A percentile compares a stretch with the other conserved stretches of the same genome.
Conservation (phyloP, 2,888 invertebrate genomes). For the Hyposoter didymator region DNA sequence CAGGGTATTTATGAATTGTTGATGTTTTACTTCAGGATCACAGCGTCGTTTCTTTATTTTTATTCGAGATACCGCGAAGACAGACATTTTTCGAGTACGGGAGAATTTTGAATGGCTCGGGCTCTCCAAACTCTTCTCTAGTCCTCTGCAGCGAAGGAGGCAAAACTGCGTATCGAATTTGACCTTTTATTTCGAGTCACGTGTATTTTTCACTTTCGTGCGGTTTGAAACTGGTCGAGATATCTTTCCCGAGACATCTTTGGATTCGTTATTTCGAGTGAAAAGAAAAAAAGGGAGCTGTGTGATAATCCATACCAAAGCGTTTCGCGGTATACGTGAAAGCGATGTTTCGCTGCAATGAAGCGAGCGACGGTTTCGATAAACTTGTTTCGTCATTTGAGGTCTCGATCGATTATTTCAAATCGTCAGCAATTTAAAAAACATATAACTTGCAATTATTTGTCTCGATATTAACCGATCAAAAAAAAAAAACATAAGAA, state of each 20-base stretch:
- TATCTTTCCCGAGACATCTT: slow-evolving; percentile 27
- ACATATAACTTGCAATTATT: background rate
- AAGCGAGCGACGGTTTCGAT: slow-evolving; percentile 4
- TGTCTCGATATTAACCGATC: background rate
- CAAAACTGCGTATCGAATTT: slow-evolving; percentile 3
- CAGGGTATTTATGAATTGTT: slow-evolving; percentile 37
- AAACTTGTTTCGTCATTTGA: slow-evolving; percentile 13
- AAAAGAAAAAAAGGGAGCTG: slow-evolving; percentile 44
- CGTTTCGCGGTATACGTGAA: slow-evolving; percentile 33
- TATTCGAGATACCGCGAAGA: slow-evolving; percentile 20
- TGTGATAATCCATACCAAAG: slow-evolving; percentile 54
- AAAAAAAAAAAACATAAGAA: slow-evolving; percentile 1
- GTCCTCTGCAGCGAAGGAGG: slow-evolving; percentile 47
- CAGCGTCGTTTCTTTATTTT: slow-evolving; percentile 39
- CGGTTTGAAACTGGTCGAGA: background rate
- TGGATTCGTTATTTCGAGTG: slow-evolving; percentile 9
- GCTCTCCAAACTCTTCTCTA: slow-evolving; percentile 61
- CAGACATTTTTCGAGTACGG: slow-evolving; percentile 43
- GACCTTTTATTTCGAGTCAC: background rate
- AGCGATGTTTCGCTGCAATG: slow-evolving; percentile 13
- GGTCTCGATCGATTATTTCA: slow-evolving; percentile 1
- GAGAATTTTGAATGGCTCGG: slow-evolving; percentile 26
- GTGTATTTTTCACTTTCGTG: slow-evolving; percentile 7
- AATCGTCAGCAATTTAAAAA: background rate
- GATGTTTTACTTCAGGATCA: slow-evolving; percentile 27